These are phyloP conservation scores for Silvanus unidentatus DNA, from an alignment of 2,888 invertebrate species.

Conservation along the genomic window DNA sequence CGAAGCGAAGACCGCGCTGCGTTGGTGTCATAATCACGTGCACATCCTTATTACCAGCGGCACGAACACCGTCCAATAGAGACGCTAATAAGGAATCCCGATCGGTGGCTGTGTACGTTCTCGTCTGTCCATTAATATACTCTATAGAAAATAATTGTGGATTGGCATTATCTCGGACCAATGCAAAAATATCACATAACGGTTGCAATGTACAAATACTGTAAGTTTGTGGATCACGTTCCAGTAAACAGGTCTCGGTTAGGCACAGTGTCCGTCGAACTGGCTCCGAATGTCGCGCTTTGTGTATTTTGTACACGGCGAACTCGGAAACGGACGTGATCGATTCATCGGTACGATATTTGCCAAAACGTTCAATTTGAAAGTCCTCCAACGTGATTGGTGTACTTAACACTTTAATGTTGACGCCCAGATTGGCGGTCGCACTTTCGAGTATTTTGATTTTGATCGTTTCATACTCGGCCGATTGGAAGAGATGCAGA, in stretches of 20 bases:
- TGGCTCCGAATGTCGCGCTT: slow-evolving; percentile 74
- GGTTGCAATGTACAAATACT: slow-evolving; percentile 83
- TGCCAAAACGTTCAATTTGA: slow-evolving; percentile 82
- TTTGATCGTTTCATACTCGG: slow-evolving; percentile 80
- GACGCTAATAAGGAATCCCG: slow-evolving; percentile 95
- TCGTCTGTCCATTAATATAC: slow-evolving; percentile 83
- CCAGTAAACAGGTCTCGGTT: slow-evolving; percentile 91
- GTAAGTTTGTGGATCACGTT: slow-evolving; percentile 96
- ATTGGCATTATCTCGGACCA: slow-evolving; percentile 83
- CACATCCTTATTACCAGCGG: slow-evolving; percentile 94
- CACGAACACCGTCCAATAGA: slow-evolving; percentile 90
- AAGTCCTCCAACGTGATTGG: slow-evolving; percentile 83
- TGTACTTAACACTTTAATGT: slow-evolving; percentile 71
- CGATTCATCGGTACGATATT: slow-evolving; percentile 89
- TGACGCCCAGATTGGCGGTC: slow-evolving; percentile 70
- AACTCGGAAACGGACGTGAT: slow-evolving; percentile 97
- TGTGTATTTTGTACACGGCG: slow-evolving; percentile 85
- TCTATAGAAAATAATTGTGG: slow-evolving; percentile 92
- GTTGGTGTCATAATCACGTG: slow-evolving; percentile 85
- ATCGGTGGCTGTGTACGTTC: slow-evolving; percentile 88
- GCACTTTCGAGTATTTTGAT: slow-evolving; percentile 82
- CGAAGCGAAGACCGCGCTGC: slow-evolving; percentile 79
- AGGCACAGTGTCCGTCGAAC: slow-evolving; percentile 86
- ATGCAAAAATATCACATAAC: slow-evolving; percentile 78
- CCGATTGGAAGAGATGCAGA: slow-evolving; percentile 82